Evolutionary conservation across 2,113 vertebrate species (phyloP).

Genomic region (Vidua macroura): DNA sequence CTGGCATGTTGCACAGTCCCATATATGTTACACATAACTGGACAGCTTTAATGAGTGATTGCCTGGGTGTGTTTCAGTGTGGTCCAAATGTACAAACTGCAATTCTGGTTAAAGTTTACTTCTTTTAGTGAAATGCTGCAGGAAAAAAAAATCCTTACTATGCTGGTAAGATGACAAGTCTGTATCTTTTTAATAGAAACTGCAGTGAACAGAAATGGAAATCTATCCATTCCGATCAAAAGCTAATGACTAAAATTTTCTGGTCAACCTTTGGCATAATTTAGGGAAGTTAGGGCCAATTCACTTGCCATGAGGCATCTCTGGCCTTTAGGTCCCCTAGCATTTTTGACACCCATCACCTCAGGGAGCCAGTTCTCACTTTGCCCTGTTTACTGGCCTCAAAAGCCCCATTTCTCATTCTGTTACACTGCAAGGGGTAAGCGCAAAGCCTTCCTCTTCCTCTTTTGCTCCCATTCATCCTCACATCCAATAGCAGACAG

Average conservation of each 20-base stretch:
- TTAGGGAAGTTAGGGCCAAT: conserved; percentile 4
- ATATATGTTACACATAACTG: not conserved
- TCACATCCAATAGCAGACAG: not conserved
- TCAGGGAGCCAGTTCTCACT: not conserved
- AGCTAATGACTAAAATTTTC: conserved; percentile 32
- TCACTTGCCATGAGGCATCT: conserved; percentile 28
- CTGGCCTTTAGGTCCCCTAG: conserved; percentile 31
- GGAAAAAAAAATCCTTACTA: not conserved
- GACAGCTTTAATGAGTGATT: not conserved
- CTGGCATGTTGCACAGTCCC: not conserved
- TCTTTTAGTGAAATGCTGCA: not conserved
- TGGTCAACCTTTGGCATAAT: not conserved
- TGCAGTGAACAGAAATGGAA: not conserved
- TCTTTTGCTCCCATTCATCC: not conserved
- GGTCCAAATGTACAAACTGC: not conserved
- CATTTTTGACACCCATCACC: conserved; percentile 25
- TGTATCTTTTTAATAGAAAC: conserved; percentile 11
- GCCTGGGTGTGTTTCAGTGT: not conserved
- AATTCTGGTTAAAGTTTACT: not conserved
- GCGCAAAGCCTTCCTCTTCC: not conserved
- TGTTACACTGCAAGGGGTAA: not conserved
- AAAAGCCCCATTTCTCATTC: conserved; percentile 11
- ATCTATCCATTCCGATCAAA: not conserved
- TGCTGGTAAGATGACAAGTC: not conserved
- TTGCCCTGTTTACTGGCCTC: not conserved